Evolutionary conservation across 2,888 invertebrate species (phyloP), one percentile per base, ranked within the genome.

Genomic region (Panopea generosa): DNA sequence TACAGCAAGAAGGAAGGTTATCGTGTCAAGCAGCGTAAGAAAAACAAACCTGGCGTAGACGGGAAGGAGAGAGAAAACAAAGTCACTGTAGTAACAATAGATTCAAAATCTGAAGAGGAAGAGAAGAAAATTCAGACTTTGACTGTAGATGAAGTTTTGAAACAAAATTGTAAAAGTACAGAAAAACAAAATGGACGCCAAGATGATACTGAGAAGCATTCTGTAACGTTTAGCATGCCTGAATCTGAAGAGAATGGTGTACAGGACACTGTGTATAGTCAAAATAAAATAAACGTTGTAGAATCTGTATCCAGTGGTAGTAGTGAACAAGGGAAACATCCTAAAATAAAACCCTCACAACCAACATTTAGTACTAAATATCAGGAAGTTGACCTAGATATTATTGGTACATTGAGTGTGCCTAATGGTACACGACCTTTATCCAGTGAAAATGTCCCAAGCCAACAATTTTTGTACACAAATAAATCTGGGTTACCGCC

Each of bases 111-210:
- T 11, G 63, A 67, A 33, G 83, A 84, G 24, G 87, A 87, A 6
- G 86, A 87, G 59, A 78, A 82, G 16, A 80, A 77, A 53, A 70
- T 87, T 14, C 77, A 85, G 40, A 77, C 60, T 69, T 59, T 87
- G 43, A 84, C 86, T 24, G 82, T 87, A 14, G 88, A 89, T 22
- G 87, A 87, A 40, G 83, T 89, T 6, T 68, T 87, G 26, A 79
- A 77, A 33, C 72, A 80, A 45, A 75, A 53, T 57, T 62, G 53
- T 66, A 56, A 62, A 33, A 50, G 43, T 43, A 27, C n/a, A 16
- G 73, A 73, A 20, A 76, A 74, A 63, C 67, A 57, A 47, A 80
- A 76, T 57, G 59, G 52, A 18, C 60, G 33, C 50, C 65, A 69
- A 45, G 77, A 77, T 3, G 77, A 77, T 26, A 52, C 22, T 2